Evolutionary conservation across 1,140 invertebrate species (phyloP), one percentile per base, ranked within the genome.

Genomic region (Macrobrachium nipponense): DNA sequence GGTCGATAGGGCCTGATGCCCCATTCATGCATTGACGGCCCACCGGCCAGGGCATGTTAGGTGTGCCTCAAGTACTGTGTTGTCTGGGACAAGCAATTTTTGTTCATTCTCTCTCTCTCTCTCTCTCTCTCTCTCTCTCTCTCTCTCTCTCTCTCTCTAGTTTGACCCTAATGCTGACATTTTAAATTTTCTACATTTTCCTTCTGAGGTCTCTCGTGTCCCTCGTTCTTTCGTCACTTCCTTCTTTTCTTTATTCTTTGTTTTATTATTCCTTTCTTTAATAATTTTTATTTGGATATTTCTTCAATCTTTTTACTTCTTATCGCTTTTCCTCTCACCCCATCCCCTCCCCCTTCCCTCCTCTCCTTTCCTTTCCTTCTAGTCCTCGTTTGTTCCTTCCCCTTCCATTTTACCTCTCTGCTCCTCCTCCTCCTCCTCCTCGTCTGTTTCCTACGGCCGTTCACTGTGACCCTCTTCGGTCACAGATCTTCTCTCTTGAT

Each of bases 71-170:
- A 11, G 14, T 44, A 36, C 70, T n/a, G 8, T 18, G 18, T 70
- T 70, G 36, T 7, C 7, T 23, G 36, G 66, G 66, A 18, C 6
- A 18, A 18, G 20, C n/a, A 27, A 7, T 10, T 7, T 70, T 70
- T 10, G 66, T 70, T 11, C 8, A 70, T 27, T 12, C 66, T 70
- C 66, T 70, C 66, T 70, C 66, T 70, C 66, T 70, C 66, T 70
- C 66, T 70, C 66, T 70, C 66, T 70, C 66, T 70, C 66, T 70
- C 66, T 70, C 66, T 70, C 66, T 70, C 66, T 70, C 66, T 70
- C 66, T 70, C 66, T 70, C 66, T 70, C 66, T 70, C 66, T 70
- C 66, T 70, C 66, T 70, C 66, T 70, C 66, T 70, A 23, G 20
- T 10, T 10, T 70, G 5, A 23, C 10, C 36, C 66, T 70, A 20